These are phyloP conservation scores for Pterocles burchelli DNA, from an alignment of 2,113 vertebrate species.

Conservation along the genomic window DNA sequence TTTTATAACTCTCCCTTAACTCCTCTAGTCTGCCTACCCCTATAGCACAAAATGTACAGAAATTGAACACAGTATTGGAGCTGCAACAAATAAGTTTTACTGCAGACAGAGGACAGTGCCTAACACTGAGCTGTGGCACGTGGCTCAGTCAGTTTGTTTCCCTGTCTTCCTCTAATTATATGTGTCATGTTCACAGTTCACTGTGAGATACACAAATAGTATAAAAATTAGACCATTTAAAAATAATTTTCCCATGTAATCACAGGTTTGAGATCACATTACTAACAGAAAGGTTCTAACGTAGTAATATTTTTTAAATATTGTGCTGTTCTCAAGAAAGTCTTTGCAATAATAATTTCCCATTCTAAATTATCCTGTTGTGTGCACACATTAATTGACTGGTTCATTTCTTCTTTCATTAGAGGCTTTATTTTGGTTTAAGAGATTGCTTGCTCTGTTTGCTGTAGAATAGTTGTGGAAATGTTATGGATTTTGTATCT, in stretches of 20 bases:
- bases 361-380: neutral
- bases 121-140: neutral
- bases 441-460: neutral
- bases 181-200: neutral
- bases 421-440: neutral
- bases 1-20: neutral
- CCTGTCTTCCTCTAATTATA: neutral
- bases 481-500: neutral
- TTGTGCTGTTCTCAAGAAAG: neutral
- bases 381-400: conserved; percentile 1
- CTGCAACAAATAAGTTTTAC: neutral
- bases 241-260: neutral
- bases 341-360: neutral
- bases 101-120: neutral
- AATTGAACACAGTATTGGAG: neutral
- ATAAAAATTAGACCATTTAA: neutral
- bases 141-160: neutral
- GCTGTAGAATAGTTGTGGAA: neutral
- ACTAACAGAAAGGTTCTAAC: neutral
- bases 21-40: neutral
- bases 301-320: neutral
- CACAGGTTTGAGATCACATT: neutral
- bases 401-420: neutral
- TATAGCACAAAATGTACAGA: neutral
- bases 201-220: neutral